A percentile compares a stretch with the other conserved stretches of the same genome.
phyloP scores from a whole-genome alignment of 2,888 invertebrate genomes.

The Drosophila parthenogenetica region DNA sequence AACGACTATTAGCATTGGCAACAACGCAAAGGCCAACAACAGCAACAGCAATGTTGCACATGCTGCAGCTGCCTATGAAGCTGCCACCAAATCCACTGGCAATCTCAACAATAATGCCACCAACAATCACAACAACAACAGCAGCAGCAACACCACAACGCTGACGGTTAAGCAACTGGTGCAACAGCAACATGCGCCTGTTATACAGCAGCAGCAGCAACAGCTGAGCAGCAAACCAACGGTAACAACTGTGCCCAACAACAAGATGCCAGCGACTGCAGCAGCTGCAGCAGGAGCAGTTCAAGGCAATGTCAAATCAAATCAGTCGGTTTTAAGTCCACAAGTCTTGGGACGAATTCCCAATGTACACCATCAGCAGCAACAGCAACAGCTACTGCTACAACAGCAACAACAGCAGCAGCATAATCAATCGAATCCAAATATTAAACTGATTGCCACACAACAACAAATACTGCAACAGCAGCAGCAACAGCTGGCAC shows the following conservation, averaged over 20 bases:
- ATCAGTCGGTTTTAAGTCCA: constrained; percentile 60
- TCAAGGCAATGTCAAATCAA: constrained; percentile 50
- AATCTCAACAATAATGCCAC: constrained; percentile 56
- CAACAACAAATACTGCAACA: constrained; percentile 81
- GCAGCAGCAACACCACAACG: constrained; percentile 63
- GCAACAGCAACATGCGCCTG: constrained; percentile 82
- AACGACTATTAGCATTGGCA: constrained; percentile 72
- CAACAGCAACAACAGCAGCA: constrained; percentile 52
- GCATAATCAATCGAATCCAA: constrained; percentile 81
- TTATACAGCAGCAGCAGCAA: constrained; percentile 83
- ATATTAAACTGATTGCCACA: constrained; percentile 81
- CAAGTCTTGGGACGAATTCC: constrained; percentile 78
- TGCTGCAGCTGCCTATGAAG: constrained; percentile 75
- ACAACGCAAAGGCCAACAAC: constrained; percentile 19
- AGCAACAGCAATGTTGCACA: constrained; percentile 64
- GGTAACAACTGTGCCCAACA: constrained; percentile 16
- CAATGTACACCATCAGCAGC: constrained; percentile 70
- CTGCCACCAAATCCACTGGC: constrained; percentile 49
- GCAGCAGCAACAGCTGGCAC: constrained; percentile 81
- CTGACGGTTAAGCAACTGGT: constrained; percentile 82
- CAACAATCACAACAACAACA: constrained; percentile 53
- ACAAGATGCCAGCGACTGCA: constrained; percentile 34
- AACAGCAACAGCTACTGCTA: constrained; percentile 39
- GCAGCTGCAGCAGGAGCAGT: constrained; percentile 43
- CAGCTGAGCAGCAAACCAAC: constrained; percentile 67